Evolutionary conservation across 1,140 invertebrate species (phyloP), one percentile per base, ranked within the genome.

Genomic region (Hirudo medicinalis): DNA sequence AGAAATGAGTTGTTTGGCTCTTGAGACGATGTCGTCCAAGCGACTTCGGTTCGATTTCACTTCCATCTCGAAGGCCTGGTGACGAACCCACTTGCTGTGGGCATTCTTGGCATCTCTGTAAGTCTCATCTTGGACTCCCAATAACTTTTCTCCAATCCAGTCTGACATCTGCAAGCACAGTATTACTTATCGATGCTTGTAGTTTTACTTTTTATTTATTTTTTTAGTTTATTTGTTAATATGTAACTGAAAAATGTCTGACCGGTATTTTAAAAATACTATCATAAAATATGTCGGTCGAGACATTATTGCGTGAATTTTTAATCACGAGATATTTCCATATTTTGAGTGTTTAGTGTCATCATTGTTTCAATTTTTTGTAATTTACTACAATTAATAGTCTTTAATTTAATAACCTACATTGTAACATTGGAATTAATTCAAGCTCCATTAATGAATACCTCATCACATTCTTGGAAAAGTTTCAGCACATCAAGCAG

Each of bases 91-190:
- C 82, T 99, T 99, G 76, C 93, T 97, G 80, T 99, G 96, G 20
- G 99, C 91, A 8, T 96, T 99, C 82, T 99, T 99, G 6, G 94
- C 93, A 77, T 83, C 92, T 91, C 77, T 92, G 77, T 99, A 99
- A 0, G 95, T 97, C 78, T 99, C 97, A 83, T 99, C 96, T 80
- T 98, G 94, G 3, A 95, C 94, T 71, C 91, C 93, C 74, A 97
- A 93, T 79, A 95, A 94, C 85, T 99, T 99, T 82, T 98, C 95
- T 79, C 97, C 92, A 70, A 99, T 91, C 96, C 96, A 99, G 85
- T 97, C 93, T 75, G 82, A 80, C 67, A 87, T 84, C 83, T 83
- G 68, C n/a, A 74, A 74, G 70, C 19, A 49, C 15, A n/a, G 6
- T 13, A 8, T 63, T 63, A 32, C 32, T 36, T 36, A 6, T 36